Evolutionary conservation across 2,888 invertebrate species (phyloP).

Genomic region (Zelleria hepariella): DNA sequence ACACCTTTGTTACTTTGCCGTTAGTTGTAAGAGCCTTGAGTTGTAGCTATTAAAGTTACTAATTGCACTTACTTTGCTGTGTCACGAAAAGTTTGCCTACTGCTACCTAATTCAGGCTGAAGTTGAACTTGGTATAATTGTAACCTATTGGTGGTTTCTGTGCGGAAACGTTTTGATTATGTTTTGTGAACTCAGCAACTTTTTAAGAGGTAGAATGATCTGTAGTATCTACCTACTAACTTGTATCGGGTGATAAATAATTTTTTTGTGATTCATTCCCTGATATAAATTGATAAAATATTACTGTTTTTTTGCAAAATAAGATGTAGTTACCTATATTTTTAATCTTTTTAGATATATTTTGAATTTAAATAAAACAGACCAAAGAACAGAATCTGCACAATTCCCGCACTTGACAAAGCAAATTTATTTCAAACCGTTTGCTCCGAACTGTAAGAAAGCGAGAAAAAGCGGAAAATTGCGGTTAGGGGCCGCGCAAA

Average conservation of each 20-base stretch:
- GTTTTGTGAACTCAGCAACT: no score
- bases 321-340: no score
- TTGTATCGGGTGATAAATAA: no score
- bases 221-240: no score
- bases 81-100: not conserved
- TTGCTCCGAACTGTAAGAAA: conserved; percentile 33
- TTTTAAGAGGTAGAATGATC: no score
- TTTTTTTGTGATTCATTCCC: no score
- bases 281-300: no score
- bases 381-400: not conserved
- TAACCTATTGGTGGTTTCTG: not conserved
- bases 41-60: not conserved
- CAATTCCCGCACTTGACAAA: conserved; percentile 25
- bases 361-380: no score
- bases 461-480: conserved; percentile 40
- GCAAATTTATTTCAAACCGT: conserved; percentile 27
- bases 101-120: not conserved
- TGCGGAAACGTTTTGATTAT: not conserved
- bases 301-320: no score
- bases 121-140: not conserved
- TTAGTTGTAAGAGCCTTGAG: not conserved
- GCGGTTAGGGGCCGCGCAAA: conserved; percentile 33
- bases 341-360: no score
- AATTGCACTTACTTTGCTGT: not conserved
- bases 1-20: conserved; percentile 11